Base-by-base conservation (phyloP, 2,888 invertebrate genomes). In the Pegoplata infirma region DNA sequence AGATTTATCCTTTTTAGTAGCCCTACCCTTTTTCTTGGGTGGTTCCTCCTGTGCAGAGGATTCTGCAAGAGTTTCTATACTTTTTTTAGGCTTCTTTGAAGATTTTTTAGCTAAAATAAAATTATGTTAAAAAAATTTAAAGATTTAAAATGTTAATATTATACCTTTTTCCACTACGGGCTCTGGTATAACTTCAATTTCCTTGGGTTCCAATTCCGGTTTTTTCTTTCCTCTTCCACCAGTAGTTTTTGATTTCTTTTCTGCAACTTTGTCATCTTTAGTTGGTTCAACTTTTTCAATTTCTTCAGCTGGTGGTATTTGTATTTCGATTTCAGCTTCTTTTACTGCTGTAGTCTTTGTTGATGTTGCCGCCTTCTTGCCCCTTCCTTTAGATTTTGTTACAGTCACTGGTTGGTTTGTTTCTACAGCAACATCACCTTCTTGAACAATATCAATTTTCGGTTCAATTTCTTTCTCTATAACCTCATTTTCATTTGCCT, bases 381-480 rank as follows among this genome's bases (percentile, higher is more conserved):
- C 80, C 76, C 82, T 85, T 10, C 78, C 77, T 64, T 83, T 83
- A 0, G 81, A n/a, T 68, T 64, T 69, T n/a, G 46, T 59, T 80
- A 55, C 58, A 40, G 66, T 36, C 14, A 21, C 5, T 25, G 69
- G 69, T 19, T 56, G 21, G 14, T 55, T 58, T 58, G 16, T 44
- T 25, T 44, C 28, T 23, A 16, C 56, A 53, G 23, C 40, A n/a
- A n/a, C n/a, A n/a, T n/a, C n/a, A n/a, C n/a, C n/a, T 69, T 40
- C 53, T n/a, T n/a, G n/a, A 58, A 49, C 25, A 14, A 0, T 64
- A 28, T 28, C 74, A 14, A 12, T 8, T 28, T 32, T 25, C 32
- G 40, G 25, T 16, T 23, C 55, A 25, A 16, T 53, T 66, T 55
- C 59, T 28, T 69, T 69, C 53, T 74, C 49, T 71, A 66, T 80